Base-by-base conservation (phyloP, 2,888 invertebrate species). In the Parnassius apollo region DNA sequence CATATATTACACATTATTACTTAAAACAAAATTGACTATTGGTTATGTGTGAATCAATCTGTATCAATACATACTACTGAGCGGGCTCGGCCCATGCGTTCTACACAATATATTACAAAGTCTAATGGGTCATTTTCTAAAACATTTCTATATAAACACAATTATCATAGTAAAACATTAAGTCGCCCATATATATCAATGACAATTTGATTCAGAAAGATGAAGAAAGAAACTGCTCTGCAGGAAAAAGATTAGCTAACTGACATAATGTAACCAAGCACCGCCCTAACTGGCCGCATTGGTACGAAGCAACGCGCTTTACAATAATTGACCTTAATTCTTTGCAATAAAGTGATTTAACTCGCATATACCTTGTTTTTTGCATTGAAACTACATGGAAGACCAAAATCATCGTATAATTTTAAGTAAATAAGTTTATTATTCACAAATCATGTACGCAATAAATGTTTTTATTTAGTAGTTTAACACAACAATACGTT, bases 11-110 rank as follows among this genome's bases (percentile, higher is more conserved):
- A 35, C 7, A 35, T 35, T 35, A 25, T 25, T 2, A 35, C 42
- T 42, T 52, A 52, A 52, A 35, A 52, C 18, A 52, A 68, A 72
- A 76, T 78, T 77, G 79, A 81, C 79, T 72, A 69, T 74, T 66
- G 72, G 79, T 75, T 64, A 64, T 48, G 76, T 81, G 81, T 82
- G 82, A 77, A 75, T 76, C 78, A 71, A 76, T 75, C 74, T 77
- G 72, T 68, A 66, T 66, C 65, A 66, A 69, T 68, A 69, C 60
- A 68, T 72, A 53, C 44, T 54, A 44, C 12, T 50, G 11, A 50
- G 42, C 52, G 52, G 50, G 42, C 50, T 18, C 42, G 57, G 57
- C 42, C 42, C 56, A 13, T 35, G 72, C 18, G 22, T 56, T 59
- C 53, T 4, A 35, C 3, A 35, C 7, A 35, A 9, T 11, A 11